Conservation (phyloP, 2,797 vertebrate genomes). For the Ataeniobius toweri region DNA sequence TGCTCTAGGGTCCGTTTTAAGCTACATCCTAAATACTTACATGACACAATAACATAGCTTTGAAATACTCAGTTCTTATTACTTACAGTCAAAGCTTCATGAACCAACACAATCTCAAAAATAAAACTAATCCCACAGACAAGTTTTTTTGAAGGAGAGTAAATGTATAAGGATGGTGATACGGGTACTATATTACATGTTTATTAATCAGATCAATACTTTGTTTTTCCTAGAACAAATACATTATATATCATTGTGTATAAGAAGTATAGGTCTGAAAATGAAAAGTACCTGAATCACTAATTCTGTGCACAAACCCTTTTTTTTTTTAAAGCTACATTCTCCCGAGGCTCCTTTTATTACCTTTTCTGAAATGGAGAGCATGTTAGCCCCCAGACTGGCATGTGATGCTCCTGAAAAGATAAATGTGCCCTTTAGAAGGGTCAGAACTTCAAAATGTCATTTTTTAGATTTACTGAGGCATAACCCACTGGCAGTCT, state of each 20-base stretch:
- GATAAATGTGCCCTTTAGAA: constrained; percentile 59
- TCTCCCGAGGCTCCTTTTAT: constrained; percentile 22
- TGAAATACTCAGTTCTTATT: neutral
- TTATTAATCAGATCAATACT: neutral
- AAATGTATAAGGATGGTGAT: neutral
- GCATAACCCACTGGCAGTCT: constrained; percentile 51
- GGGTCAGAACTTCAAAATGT: constrained; percentile 67
- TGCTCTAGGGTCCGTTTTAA: neutral
- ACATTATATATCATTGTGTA: neutral
- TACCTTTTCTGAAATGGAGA: constrained; percentile 23
- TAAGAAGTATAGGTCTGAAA: constrained; percentile 12
- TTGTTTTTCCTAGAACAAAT: neutral
- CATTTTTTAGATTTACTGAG: constrained; percentile 63
- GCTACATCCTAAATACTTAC: neutral
- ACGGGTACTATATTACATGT: neutral
- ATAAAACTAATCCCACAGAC: neutral
- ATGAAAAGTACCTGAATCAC: neutral
- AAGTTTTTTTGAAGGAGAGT: neutral
- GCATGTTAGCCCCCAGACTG: constrained; percentile 6
- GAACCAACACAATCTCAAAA: neutral
- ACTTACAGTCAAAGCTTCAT: neutral
- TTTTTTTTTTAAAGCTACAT: constrained; percentile 5
- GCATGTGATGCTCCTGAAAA: constrained; percentile 28
- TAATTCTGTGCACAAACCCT: constrained; percentile 20
- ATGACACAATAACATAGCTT: neutral